Evolutionary conservation across 2,797 vertebrate genomes (phyloP).

Genomic region (Bovichtus diacanthus): DNA sequence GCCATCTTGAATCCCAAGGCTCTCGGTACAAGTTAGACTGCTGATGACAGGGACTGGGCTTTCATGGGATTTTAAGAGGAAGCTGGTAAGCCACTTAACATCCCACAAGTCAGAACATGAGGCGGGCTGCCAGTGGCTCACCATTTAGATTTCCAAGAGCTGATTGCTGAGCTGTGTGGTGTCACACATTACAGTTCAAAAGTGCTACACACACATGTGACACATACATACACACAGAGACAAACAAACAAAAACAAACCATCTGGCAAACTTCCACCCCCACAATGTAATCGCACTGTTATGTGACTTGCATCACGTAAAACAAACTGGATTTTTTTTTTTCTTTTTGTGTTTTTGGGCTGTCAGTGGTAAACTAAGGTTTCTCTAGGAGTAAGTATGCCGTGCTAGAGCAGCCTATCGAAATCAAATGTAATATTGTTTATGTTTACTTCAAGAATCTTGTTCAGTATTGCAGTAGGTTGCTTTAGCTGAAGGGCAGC

Average conservation of each 20-base stretch:
- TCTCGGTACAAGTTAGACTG: conserved; percentile 48
- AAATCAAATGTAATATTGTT: conserved; percentile 39
- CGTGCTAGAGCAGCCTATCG: conserved; percentile 12
- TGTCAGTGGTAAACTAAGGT: conserved; percentile 40
- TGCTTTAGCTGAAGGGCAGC: conserved; percentile 35
- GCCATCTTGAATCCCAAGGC: conserved; percentile 63
- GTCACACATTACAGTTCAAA: conserved; percentile 59
- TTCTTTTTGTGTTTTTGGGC: conserved; percentile 6
- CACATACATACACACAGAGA: conserved; percentile 18
- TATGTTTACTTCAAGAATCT: conserved; percentile 17
- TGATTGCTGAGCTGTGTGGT: conserved; percentile 64
- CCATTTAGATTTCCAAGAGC: conserved; percentile 65
- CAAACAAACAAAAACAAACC: conserved; percentile 49
- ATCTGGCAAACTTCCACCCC: conserved; percentile 44
- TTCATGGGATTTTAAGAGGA: conserved; percentile 68
- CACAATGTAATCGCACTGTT: conserved; percentile 17
- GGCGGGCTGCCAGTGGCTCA: conserved; percentile 61
- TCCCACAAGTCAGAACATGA: conserved; percentile 65
- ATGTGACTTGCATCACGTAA: conserved; percentile 31
- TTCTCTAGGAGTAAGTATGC: conserved; percentile 24
- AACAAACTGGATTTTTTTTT: conserved; percentile 27
- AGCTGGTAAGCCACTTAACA: conserved; percentile 76
- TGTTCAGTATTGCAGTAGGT: conserved; percentile 33
- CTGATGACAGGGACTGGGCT: conserved; percentile 64
- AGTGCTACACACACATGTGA: conserved; percentile 20